Evolutionary conservation across 2,113 vertebrate species (phyloP).

Genomic region (Genyomyrus donnyi): DNA sequence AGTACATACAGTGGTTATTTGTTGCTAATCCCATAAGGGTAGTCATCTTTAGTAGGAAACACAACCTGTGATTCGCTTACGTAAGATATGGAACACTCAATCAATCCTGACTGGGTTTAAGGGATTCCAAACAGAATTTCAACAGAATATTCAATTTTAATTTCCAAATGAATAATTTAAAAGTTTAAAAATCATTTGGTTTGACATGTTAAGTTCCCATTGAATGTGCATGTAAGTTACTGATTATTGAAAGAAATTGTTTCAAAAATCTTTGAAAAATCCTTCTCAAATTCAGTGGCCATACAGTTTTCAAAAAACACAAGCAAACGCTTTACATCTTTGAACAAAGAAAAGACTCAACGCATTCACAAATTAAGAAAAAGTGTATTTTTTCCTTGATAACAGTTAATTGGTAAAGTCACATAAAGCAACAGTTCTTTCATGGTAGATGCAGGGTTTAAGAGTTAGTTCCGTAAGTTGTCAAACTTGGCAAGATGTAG

Average conservation of each 20-base stretch:
- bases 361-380: constrained; percentile 41
- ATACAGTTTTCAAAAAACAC: constrained; percentile 37
- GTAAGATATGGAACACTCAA: not conserved
- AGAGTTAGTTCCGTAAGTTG: constrained; percentile 51
- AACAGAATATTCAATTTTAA: not conserved
- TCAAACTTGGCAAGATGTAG: constrained; percentile 64
- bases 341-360: constrained; percentile 29
- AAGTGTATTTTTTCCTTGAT: constrained; percentile 34
- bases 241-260: constrained; percentile 26
- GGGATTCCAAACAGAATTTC: not conserved
- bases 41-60: not conserved
- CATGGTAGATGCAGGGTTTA: constrained; percentile 49
- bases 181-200: not conserved
- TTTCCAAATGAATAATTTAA: not conserved
- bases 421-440: constrained; percentile 50
- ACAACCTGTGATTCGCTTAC: not conserved
- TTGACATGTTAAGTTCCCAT: constrained; percentile 22
- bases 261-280: constrained; percentile 37
- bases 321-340: constrained; percentile 38
- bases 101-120: not conserved
- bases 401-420: constrained; percentile 47
- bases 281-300: constrained; percentile 33
- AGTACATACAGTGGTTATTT: not conserved
- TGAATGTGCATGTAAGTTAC: constrained; percentile 58
- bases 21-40: not conserved